phyloP scores from a whole-genome alignment of 2,113 vertebrate species.

The Dryoscopus gambensis region DNA sequence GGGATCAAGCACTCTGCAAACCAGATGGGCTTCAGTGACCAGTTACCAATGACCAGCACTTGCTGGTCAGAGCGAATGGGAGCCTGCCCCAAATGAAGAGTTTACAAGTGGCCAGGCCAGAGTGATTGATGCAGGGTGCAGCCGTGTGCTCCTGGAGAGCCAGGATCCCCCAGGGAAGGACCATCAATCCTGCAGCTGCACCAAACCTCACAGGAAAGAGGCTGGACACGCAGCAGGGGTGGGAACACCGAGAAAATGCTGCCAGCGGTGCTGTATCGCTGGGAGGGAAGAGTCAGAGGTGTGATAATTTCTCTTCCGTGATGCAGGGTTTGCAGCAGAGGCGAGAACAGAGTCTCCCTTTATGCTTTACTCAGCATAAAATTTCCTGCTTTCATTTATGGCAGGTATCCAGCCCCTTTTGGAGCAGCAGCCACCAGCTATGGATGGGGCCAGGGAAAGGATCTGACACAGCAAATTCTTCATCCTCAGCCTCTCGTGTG shows the following conservation, averaged over 20 bases:
- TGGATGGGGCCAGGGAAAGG: background rate
- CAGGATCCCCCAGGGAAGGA: background rate
- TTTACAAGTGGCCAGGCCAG: background rate
- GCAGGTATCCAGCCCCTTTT: background rate
- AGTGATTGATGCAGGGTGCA: background rate
- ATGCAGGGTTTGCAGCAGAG: background rate
- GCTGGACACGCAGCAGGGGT: background rate
- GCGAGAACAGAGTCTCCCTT: background rate
- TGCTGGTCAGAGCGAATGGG: background rate
- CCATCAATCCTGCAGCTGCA: background rate
- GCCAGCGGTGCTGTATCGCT: background rate
- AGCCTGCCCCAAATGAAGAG: background rate
- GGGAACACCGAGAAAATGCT: background rate
- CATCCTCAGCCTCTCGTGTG: background rate
- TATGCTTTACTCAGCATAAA: slow-evolving; percentile 45
- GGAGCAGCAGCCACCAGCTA: background rate
- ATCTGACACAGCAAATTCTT: background rate
- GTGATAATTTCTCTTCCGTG: background rate
- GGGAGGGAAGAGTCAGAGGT: background rate
- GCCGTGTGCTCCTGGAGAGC: background rate
- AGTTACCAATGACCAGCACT: background rate
- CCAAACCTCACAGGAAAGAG: background rate
- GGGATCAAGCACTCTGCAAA: background rate
- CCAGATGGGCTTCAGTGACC: background rate
- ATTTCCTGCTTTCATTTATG: background rate